These are phyloP conservation scores for Acrocera orbiculus DNA, from an alignment of 2,888 invertebrate species.

Conservation along the genomic window DNA sequence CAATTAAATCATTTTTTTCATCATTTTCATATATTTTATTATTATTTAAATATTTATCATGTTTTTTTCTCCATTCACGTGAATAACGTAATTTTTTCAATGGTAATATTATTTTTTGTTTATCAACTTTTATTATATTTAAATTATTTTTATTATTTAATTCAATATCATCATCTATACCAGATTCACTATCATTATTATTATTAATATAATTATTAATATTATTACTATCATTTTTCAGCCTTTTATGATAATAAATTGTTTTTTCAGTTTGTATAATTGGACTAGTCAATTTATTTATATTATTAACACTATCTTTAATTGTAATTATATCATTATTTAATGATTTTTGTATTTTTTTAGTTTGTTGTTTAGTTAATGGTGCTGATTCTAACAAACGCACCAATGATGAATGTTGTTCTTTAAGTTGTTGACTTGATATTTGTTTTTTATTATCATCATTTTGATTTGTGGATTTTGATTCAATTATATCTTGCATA, in stretches of 20 bases:
- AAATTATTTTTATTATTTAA: constrained; percentile 17
- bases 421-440: constrained; percentile 35
- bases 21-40: constrained; percentile 2
- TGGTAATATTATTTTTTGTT: too few relatives aligned
- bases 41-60: constrained; percentile 7
- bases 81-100: constrained; percentile 32
- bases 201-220: constrained; percentile 7
- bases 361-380: constrained; percentile 14
- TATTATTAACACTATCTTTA: constrained; percentile 1
- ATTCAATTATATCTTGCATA: constrained; percentile 22
- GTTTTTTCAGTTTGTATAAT: constrained; percentile 5
- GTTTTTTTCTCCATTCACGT: constrained; percentile 23
- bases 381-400: constrained; percentile 42
- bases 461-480: constrained; percentile 9
- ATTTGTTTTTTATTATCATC: constrained; percentile 9
- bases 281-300: constrained; percentile 4
- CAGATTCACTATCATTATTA: constrained; percentile 15
- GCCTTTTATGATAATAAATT: constrained; percentile 14
- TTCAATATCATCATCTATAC: constrained; percentile 12
- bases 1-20: background rate
- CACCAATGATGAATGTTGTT: constrained; percentile 45
- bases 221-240: constrained; percentile 10
- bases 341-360: background rate
- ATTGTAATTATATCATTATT: constrained; percentile 5
- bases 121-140: background rate